Evolutionary conservation across 2,113 vertebrate genomes (phyloP), one percentile per base, ranked within the genome.

Genomic region (Apistogramma diplotaenia): DNA sequence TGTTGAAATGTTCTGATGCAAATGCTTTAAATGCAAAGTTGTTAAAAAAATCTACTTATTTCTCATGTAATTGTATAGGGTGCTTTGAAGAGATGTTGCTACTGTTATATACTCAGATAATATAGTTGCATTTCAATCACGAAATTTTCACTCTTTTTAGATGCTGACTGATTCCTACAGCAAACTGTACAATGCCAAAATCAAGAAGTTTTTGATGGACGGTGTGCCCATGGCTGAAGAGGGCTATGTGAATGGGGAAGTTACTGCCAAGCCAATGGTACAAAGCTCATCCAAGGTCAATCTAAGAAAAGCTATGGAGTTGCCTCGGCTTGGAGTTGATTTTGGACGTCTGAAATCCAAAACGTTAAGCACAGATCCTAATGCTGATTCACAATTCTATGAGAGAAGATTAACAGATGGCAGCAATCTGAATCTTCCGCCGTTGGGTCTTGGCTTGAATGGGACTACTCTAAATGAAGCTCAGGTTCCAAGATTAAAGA

Each of bases 121-220:
- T 54, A 15, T 67, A 31, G 16, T 27, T 25, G 11, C 5, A 40
- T 70, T 70, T n/a, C 10, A 74, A 21, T 87, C 8, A 83, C 16
- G 8, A 61, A 35, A 3, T 58, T 85, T 2, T 89, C n/a, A 9
- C 62, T 90, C 6, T 71, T 89, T 90, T 59, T 86, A 96, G 95
- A 91, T 95, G 91, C 88, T 91, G 83, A 87, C 74, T 3, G 92
- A 96, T 86, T 92, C 93, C 40, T 95, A 96, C 86, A 92, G n/a
- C 88, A 95, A 91, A 85, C 89, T 96, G 74, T 96, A 83, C 90
- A 93, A 94, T 59, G 11, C 83, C 70, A 96, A 94, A 89, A 94
- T 96, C 83, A 95, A 85, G 85, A 95, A 21, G 87, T 95, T 90
- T 67, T 90, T 96, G 78, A 94, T 53, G 77, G 77, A 29, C n/a